Conservation (phyloP, 2,888 invertebrate species). For the Cremastobaeus sp. region DNA sequence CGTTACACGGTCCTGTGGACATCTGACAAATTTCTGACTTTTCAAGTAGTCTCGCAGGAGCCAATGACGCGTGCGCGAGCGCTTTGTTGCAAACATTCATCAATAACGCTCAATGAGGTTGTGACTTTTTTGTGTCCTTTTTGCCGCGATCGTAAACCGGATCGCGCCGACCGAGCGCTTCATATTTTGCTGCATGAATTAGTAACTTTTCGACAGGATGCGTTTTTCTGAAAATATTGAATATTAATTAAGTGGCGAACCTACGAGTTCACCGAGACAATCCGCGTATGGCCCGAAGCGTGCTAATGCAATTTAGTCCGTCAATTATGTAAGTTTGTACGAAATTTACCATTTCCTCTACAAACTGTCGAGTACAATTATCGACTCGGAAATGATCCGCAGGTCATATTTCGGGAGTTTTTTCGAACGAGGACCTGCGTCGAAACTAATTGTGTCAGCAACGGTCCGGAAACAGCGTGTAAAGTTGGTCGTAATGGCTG, state of each 20-base stretch:
- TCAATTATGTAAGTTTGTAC: not conserved
- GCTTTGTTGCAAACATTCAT: constrained; percentile 57
- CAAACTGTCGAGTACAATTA: no score
- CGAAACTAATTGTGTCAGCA: no score
- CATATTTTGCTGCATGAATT: constrained; percentile 40
- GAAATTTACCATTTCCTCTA: not conserved
- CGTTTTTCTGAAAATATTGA: constrained; percentile 45
- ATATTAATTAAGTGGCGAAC: constrained; percentile 27
- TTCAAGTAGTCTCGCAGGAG: constrained; percentile 47
- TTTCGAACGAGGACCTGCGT: no score
- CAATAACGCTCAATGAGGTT: constrained; percentile 54
- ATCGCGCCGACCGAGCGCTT: constrained; percentile 24
- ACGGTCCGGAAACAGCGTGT: not conserved
- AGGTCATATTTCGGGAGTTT: no score
- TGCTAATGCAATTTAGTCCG: constrained; percentile 34
- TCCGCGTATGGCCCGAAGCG: not conserved
- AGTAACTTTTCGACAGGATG: constrained; percentile 37
- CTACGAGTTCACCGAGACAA: constrained; percentile 10
- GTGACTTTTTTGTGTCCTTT: constrained; percentile 47
- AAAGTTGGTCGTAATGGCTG: constrained; percentile 27
- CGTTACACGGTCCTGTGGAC: constrained; percentile 68
- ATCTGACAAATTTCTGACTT: constrained; percentile 73
- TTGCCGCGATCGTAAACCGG: constrained; percentile 34
- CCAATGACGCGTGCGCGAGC: constrained; percentile 53
- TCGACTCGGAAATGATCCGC: not conserved